Conservation (phyloP, 35 echinoderm and acorn worm genomes). For the Hemicentrotus pulcherrimus region DNA sequence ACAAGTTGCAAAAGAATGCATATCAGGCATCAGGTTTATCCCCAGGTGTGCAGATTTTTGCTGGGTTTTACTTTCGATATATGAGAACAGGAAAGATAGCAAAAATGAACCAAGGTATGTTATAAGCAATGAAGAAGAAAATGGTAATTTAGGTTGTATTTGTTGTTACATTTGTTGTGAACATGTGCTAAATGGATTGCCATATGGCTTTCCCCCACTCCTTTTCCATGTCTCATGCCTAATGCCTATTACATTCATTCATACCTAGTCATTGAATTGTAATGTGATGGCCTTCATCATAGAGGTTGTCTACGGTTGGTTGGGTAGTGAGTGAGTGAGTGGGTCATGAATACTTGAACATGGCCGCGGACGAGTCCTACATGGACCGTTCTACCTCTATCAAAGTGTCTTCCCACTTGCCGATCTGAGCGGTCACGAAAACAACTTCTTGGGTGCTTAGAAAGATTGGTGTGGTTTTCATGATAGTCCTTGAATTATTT, state of each 20-base stretch:
- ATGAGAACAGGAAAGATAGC: no score
- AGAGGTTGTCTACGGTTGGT: not conserved
- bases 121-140: no score
- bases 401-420: not conserved
- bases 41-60: no score
- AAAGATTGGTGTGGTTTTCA: not conserved
- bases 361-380: not conserved
- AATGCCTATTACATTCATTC: not conserved
- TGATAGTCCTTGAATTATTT: not conserved
- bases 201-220: not conserved
- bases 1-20: no score
- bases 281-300: not conserved
- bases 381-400: not conserved
- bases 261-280: not conserved
- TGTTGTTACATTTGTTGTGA: no score
- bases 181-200: no score
- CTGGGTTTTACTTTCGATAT: no score
- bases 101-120: no score
- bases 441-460: not conserved
- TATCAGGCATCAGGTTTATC: no score
- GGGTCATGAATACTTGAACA: constrained; percentile 3
- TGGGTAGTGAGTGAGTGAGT: not conserved
- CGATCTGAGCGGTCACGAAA: not conserved
- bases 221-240: not conserved
- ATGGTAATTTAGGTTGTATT: no score